Base-by-base conservation (phyloP, 2,113 vertebrate species). In the Natator depressus region DNA sequence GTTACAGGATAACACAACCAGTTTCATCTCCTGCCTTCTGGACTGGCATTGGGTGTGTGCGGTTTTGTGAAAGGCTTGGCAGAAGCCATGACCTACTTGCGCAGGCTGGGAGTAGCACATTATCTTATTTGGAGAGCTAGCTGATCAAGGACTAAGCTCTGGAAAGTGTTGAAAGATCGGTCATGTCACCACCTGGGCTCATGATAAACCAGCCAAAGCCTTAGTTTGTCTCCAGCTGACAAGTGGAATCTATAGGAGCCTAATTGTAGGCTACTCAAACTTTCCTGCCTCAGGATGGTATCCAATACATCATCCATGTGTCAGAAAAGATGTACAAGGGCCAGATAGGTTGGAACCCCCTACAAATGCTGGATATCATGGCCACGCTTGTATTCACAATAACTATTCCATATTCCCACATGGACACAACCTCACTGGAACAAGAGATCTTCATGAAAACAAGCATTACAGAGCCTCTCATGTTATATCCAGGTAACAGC, bases 381-480 rank as follows among this genome's bases (percentile, higher is more conserved):
- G 76, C 69, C 0, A 1, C 22, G 50, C 6, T 0, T 0, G 51
- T 17, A 82, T 31, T 0, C 72, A 4, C 24, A 7, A 4, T 2
- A 11, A 85, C 50, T 91, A 85, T 31, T 47, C 24, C 27, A 31
- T 51, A 84, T 5, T 72, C 27, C n/a, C 13, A 29, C 6, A 82
- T 75, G 27, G 62, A 80, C 4, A 0, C 1, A 79, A 20, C 0
- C 47, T 46, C 19, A n/a, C 20, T 69, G 82, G 29, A 78, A 38
- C 1, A 13, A 76, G 82, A 89, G 57, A 2, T 0, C 6, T 5
- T 13, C 47, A 57, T 2, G 4, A 24, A 49, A 89, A 25, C 31
- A 76, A 27, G 8, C 17, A 42, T 8, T 47, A 69, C 72, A 50
- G n/a, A 25, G 85, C 42, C 69, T 91, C 31, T 84, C 17, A 1